phyloP scores from a whole-genome alignment of 2,113 vertebrate species.

The Upupa epops region DNA sequence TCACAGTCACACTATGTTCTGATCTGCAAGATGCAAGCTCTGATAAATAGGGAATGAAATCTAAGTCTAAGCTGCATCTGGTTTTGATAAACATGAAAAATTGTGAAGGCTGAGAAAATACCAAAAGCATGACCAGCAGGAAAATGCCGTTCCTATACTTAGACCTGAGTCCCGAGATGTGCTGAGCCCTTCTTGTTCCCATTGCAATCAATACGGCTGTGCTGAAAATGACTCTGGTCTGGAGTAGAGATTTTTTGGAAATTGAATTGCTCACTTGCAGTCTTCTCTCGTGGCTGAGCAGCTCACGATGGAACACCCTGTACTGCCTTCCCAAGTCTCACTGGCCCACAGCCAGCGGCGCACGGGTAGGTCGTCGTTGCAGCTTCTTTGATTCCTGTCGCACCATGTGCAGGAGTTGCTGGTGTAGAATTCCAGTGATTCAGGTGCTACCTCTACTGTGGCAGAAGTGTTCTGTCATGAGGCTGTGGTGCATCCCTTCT shows the following conservation, averaged over 20 bases:
- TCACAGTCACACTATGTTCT: conserved; percentile 53
- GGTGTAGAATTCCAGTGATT: not conserved
- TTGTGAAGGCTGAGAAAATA: conserved; percentile 55
- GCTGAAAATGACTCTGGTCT: not conserved
- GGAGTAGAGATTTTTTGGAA: not conserved
- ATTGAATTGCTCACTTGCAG: not conserved
- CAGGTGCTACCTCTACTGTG: rapidly evolving
- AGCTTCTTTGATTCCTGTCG: not conserved
- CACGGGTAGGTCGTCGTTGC: not conserved
- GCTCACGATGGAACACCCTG: not conserved
- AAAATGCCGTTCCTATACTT: conserved; percentile 48
- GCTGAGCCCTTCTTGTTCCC: not conserved
- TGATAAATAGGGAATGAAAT: conserved; percentile 51
- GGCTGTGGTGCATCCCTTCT: rapidly evolving
- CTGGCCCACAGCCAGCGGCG: not conserved
- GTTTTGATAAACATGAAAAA: conserved; percentile 56
- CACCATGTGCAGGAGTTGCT: rapidly evolving
- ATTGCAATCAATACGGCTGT: not conserved
- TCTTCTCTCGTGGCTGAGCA: not conserved
- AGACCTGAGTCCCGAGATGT: not conserved
- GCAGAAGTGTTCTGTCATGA: not conserved
- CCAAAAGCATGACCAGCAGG: conserved; percentile 24
- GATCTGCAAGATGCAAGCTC: conserved; percentile 16
- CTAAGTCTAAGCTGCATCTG: conserved; percentile 37
- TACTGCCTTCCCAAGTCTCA: not conserved